These are phyloP conservation scores for Poecilia picta DNA, from an alignment of 2,797 vertebrate species.

Conservation along the genomic window DNA sequence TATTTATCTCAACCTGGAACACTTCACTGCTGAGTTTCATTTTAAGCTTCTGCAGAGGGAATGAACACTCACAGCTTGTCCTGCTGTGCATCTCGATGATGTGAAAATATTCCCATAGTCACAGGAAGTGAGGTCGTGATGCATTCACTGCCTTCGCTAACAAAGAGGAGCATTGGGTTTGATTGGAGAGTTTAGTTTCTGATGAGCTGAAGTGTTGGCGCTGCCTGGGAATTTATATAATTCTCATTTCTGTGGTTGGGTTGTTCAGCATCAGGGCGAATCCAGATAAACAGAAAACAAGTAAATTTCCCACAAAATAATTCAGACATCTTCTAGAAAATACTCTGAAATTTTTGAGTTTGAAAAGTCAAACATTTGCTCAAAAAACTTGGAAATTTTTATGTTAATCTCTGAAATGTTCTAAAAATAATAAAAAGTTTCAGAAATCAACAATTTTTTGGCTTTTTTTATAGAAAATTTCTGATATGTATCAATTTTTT, in stretches of 20 bases:
- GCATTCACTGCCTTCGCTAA: slow-evolving; percentile 6
- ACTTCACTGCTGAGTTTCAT: slow-evolving; percentile 32
- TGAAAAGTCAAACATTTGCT: no score
- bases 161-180: neutral
- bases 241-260: slow-evolving; percentile 31
- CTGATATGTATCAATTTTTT: no score
- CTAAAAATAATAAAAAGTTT: no score
- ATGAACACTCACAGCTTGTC: neutral
- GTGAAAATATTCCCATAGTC: slow-evolving; percentile 43
- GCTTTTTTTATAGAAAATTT: no score
- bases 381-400: no score
- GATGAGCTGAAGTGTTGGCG: neutral
- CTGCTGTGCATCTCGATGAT: slow-evolving; percentile 39
- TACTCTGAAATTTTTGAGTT: no score
- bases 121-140: slow-evolving; percentile 9
- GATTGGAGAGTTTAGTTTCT: neutral
- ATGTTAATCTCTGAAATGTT: no score
- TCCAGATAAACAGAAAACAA: no score
- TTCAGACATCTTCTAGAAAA: no score
- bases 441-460: no score
- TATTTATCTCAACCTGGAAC: neutral
- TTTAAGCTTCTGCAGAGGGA: slow-evolving; percentile 5
- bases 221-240: slow-evolving; percentile 6
- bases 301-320: no score
- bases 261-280: no score